These are phyloP conservation scores for Drosophila austrosaltans DNA, from an alignment of 2,888 invertebrate species.

Conservation along the genomic window DNA sequence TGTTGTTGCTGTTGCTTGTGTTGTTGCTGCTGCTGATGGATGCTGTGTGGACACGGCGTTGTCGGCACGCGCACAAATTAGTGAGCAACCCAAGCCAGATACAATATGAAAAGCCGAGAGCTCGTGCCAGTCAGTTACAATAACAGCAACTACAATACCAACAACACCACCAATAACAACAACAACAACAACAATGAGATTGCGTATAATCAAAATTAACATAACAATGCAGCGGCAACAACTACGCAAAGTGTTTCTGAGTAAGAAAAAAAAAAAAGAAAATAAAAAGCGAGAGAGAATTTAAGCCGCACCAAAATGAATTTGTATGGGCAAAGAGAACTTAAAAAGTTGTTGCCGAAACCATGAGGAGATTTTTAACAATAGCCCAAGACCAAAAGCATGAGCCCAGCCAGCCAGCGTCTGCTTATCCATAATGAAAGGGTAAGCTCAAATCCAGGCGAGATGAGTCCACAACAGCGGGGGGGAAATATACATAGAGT, in stretches of 20 bases:
- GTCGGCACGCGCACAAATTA: conserved; percentile 75
- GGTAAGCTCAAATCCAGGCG: conserved; percentile 50
- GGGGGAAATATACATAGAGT: not conserved
- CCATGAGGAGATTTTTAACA: conserved; percentile 30
- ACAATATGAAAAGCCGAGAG: conserved; percentile 58
- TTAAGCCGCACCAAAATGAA: conserved; percentile 59
- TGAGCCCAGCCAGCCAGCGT: not conserved
- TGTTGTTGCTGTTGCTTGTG: not conserved
- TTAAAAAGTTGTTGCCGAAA: conserved; percentile 47
- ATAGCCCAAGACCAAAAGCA: conserved; percentile 41
- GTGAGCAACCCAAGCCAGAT: conserved; percentile 51
- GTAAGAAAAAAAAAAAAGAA: conserved; percentile 26
- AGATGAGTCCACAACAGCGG: conserved; percentile 31
- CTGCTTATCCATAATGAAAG: conserved; percentile 61
- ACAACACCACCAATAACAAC: conserved; percentile 31
- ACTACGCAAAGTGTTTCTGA: conserved; percentile 49
- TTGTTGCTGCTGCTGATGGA: conserved; percentile 22
- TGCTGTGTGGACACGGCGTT: conserved; percentile 42
- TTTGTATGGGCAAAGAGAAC: conserved; percentile 52
- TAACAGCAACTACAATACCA: conserved; percentile 30
- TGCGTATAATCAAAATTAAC: conserved; percentile 71
- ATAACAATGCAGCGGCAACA: conserved; percentile 63
- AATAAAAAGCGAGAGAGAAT: not conserved
- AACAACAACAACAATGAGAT: conserved; percentile 55
- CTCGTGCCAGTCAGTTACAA: conserved; percentile 62